Conservation (phyloP, 2,888 invertebrate species). For the Acrocyrtus sp. region DNA sequence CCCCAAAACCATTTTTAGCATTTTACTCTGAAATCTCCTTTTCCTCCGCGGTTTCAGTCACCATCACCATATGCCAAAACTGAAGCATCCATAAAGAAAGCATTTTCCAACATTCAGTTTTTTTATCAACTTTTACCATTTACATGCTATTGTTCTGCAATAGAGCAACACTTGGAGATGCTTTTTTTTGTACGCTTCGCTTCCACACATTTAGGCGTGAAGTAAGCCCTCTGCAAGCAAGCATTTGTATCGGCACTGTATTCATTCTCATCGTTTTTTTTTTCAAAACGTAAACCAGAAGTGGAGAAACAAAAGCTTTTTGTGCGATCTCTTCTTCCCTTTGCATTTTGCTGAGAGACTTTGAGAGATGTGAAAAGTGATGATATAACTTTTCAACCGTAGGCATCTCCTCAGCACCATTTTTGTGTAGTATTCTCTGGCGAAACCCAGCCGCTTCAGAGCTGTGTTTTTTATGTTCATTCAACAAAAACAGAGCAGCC, state of each 20-base stretch:
- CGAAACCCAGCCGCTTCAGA: no score
- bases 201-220: constrained; percentile 2
- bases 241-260: no score
- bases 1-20: no score
- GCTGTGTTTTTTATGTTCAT: background rate
- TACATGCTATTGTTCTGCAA: background rate
- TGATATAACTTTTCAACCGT: background rate
- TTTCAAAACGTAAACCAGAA: background rate
- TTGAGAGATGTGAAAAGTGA: background rate
- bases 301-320: no score
- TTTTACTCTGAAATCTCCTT: no score
- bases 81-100: background rate
- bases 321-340: background rate
- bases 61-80: background rate
- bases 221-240: no score
- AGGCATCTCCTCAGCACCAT: background rate
- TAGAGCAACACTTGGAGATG: no score
- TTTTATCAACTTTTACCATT: background rate
- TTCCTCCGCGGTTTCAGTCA: no score
- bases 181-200: constrained; percentile 34
- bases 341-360: background rate
- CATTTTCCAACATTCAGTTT: background rate
- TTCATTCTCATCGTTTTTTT: background rate
- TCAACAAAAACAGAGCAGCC: background rate
- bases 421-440: background rate